Evolutionary conservation across 2,113 vertebrate genomes (phyloP).

Genomic region (Tor tambroides): DNA sequence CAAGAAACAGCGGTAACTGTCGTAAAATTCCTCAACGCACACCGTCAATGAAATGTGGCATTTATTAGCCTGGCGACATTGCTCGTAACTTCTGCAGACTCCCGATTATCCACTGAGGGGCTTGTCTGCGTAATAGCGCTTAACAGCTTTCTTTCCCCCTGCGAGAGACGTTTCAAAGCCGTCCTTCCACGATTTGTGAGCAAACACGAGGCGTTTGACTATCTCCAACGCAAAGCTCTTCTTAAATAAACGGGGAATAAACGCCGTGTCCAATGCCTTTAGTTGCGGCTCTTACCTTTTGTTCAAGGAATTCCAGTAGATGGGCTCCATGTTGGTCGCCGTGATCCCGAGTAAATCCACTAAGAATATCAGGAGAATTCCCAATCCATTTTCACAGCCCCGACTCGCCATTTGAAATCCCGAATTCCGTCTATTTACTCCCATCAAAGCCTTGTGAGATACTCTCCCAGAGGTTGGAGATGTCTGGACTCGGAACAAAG

Average conservation of each 20-base stretch:
- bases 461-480: slow-evolving; percentile 47
- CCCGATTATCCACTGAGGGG: slow-evolving; percentile 8
- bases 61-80: slow-evolving; percentile 50
- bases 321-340: slow-evolving; percentile 81
- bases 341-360: slow-evolving; percentile 81
- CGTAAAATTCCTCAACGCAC: slow-evolving; percentile 44
- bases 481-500: slow-evolving; percentile 61
- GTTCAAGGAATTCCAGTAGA: slow-evolving; percentile 83
- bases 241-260: slow-evolving; percentile 30
- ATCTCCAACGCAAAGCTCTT: not conserved
- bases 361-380: slow-evolving; percentile 76
- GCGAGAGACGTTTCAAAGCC: slow-evolving; percentile 17
- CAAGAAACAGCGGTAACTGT: slow-evolving; percentile 18
- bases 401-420: slow-evolving; percentile 75
- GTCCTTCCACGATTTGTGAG: not conserved
- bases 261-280: slow-evolving; percentile 23
- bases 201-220: not conserved
- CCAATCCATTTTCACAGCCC: slow-evolving; percentile 70
- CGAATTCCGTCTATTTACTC: slow-evolving; percentile 63
- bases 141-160: slow-evolving; percentile 2
- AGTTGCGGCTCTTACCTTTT: slow-evolving; percentile 73
- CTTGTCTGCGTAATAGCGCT: slow-evolving; percentile 34
- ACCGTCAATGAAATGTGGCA: slow-evolving; percentile 51
- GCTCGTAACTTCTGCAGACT: slow-evolving; percentile 42
- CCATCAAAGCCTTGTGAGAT: slow-evolving; percentile 60